Evolutionary conservation across 2,797 vertebrate species (phyloP).

Genomic region (Muscicapa comitata): DNA sequence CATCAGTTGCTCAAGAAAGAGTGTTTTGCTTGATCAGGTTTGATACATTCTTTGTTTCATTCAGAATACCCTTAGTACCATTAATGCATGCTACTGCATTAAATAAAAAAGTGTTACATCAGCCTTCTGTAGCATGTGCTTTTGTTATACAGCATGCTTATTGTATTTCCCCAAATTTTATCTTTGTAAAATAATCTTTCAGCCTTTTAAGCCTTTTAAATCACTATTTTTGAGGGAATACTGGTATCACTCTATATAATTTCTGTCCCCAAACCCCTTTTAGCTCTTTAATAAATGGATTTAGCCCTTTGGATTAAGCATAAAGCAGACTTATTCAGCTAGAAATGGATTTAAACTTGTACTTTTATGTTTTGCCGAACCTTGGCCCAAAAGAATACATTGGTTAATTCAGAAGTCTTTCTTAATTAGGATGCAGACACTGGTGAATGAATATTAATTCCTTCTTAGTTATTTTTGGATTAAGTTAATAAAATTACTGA

Average conservation of each 20-base stretch:
- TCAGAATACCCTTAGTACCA: not conserved
- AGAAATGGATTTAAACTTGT: not conserved
- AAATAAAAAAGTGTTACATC: not conserved
- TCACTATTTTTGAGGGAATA: not conserved
- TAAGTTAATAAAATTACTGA: not conserved
- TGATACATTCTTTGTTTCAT: not conserved
- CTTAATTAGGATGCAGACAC: not conserved
- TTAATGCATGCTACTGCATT: not conserved
- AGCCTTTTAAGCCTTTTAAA: not conserved
- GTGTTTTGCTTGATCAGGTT: not conserved
- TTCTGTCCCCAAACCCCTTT: not conserved
- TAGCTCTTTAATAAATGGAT: not conserved
- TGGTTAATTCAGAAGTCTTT: conserved; percentile 5
- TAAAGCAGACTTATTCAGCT: not conserved
- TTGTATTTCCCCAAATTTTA: not conserved
- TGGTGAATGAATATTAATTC: conserved; percentile 23
- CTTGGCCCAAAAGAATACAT: not conserved
- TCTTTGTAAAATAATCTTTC: not conserved
- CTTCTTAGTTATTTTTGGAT: not conserved
- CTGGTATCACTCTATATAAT: not conserved
- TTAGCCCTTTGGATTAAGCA: conserved; percentile 13
- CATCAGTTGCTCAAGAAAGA: not conserved
- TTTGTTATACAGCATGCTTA: not conserved
- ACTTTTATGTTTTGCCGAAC: conserved; percentile 23
- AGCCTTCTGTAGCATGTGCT: not conserved